Conservation (phyloP, 2,113 vertebrate genomes). For the Naja naja region DNA sequence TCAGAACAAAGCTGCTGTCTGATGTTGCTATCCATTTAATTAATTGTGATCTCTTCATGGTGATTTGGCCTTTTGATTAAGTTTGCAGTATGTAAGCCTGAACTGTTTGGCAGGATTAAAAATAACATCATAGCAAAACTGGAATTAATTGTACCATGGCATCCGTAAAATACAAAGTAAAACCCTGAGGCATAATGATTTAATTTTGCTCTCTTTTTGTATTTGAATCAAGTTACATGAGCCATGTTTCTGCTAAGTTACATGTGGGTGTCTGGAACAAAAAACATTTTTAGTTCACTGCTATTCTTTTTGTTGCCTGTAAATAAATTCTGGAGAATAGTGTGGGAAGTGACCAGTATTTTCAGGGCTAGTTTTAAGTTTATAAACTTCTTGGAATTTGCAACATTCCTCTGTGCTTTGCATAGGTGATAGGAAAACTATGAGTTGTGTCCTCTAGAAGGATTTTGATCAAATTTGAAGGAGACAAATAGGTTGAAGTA, state of each 20-base stretch:
- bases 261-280: background rate
- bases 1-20: background rate
- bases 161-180: conserved; percentile 18
- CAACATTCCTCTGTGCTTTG: conserved; percentile 60
- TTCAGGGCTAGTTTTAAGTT: conserved; percentile 23
- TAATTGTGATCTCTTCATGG: background rate
- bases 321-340: conserved; percentile 3
- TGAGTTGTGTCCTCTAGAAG: background rate
- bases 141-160: background rate
- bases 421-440: background rate
- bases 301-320: background rate
- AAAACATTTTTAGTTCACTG: background rate
- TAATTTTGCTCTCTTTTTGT: background rate
- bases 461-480: background rate
- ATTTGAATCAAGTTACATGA: background rate
- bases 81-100: background rate
- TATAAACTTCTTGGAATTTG: conserved; percentile 23
- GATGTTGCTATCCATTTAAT: background rate
- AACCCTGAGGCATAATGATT: background rate
- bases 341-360: background rate
- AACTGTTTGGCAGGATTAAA: background rate
- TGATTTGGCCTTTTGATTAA: background rate
- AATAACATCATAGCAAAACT: background rate
- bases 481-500: background rate
- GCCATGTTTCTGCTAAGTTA: background rate